Percentiles rank a stretch among this genome's conserved stretches.
These are phyloP conservation scores for Apeira syringaria DNA, from an alignment of 2,888 invertebrate species.

Conservation along the genomic window DNA sequence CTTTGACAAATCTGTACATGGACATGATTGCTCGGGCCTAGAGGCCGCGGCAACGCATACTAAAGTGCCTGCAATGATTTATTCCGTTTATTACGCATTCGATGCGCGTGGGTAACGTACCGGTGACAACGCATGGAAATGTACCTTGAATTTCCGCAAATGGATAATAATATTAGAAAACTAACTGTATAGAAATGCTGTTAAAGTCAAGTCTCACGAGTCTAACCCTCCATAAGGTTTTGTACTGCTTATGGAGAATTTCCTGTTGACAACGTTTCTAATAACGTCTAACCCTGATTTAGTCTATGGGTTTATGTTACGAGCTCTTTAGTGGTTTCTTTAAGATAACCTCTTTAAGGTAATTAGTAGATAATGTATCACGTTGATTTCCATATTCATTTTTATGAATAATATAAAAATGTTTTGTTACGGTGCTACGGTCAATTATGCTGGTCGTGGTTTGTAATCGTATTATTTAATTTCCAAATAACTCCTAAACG, in stretches of 20 bases:
- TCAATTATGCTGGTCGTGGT: too few species aligned
- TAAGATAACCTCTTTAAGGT: too few species aligned
- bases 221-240: constrained; percentile 9
- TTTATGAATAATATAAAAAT: too few species aligned
- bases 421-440: too few species aligned
- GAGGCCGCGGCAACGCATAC: constrained; percentile 62
- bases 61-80: constrained; percentile 55
- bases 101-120: constrained; percentile 52
- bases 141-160: constrained; percentile 21
- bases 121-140: constrained; percentile 31
- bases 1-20: constrained; percentile 93
- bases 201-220: constrained; percentile 8
- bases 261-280: constrained; percentile 4
- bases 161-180: constrained; percentile 19
- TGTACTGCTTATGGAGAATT: constrained; percentile 11
- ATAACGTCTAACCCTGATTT: neutral
- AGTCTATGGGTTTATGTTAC: too few species aligned
- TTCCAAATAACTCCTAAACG: too few species aligned
- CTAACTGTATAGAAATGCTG: constrained; percentile 8
- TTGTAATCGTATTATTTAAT: too few species aligned
- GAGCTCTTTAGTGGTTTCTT: too few species aligned
- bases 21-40: constrained; percentile 83
- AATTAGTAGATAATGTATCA: too few species aligned
- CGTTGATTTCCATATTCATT: too few species aligned
- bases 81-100: constrained; percentile 65